Evolutionary conservation across 2,888 invertebrate genomes (phyloP), one percentile per base, ranked within the genome.

Genomic region (Ischnura elegans): DNA sequence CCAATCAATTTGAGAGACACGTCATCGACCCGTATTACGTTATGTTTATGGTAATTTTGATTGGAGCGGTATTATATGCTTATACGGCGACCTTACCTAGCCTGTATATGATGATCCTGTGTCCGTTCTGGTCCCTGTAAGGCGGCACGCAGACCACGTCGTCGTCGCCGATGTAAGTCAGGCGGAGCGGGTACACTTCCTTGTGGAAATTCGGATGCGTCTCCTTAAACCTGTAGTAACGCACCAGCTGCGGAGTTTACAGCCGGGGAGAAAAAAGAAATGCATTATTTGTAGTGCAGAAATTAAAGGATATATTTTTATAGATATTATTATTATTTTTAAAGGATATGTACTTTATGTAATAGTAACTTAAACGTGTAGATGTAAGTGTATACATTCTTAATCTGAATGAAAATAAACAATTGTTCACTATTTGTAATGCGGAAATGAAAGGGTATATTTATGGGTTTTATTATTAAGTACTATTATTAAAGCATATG

Each of bases 171-270:
- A 98, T 96, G 94, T 96, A 96, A 51, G 96, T 96, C 94, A 98
- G 96, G 87, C 97, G 97, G 93, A 97, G 94, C 0, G 98, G 97
- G 94, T 97, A 97, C 0, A 98, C 97, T 94, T 97, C 97, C 94
- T 97, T 97, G 94, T 97, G 97, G 94, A 97, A 96, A 87, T 97
- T 96, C 3, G 97, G 97, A 95, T 98, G 97, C 29, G 97, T 97
- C 95, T 98, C 97, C 95, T 97, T 97, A 95, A 98, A 98, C 94
- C 97, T 97, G 95, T 97, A 97, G 95, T 98, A 98, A 95, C 97
- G 98, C 93, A 97, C 97, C 94, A 98, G 96, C 98, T 98, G 96
- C 94, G 97, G 96, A 94, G 93, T 66, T 45, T n/a, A 61, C 0
- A 10, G 3, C 3, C 3, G 0, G n/a, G n/a, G n/a, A n/a, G 61